phyloP scores from a whole-genome alignment of 2,113 vertebrate genomes.

The Gavia stellata region DNA sequence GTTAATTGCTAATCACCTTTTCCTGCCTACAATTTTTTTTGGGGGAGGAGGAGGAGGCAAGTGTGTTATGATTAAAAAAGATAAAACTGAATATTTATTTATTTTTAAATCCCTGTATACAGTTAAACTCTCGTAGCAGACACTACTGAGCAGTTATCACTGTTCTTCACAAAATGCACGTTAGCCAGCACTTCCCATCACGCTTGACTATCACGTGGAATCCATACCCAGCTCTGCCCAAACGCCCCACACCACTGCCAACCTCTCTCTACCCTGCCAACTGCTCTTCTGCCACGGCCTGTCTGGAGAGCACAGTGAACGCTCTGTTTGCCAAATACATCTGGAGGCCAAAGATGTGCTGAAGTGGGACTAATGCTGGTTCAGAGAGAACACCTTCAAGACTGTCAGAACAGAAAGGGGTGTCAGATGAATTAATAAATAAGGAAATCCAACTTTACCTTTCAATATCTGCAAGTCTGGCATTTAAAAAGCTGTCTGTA shows the following conservation, averaged over 20 bases:
- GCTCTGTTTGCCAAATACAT: not conserved
- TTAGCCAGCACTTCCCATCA: not conserved
- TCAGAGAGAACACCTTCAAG: not conserved
- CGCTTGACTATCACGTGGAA: not conserved
- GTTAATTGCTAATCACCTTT: not conserved
- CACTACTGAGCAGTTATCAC: not conserved
- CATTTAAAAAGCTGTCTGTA: not conserved
- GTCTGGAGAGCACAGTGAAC: not conserved
- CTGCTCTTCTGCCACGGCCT: not conserved
- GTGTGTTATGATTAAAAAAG: not conserved
- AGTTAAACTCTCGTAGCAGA: not conserved
- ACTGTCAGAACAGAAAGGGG: not conserved
- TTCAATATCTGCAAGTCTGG: not conserved
- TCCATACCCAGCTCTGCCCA: not conserved
- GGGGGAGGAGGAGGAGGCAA: too few species aligned
- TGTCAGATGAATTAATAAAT: not conserved
- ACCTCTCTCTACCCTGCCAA: not conserved
- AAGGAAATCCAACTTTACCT: not conserved
- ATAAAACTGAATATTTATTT: not conserved
- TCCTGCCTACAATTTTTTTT: not conserved
- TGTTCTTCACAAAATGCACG: accelerated
- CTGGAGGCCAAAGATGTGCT: not conserved
- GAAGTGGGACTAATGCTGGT: not conserved
- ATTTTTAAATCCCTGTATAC: not conserved
- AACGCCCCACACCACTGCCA: accelerated